Base-by-base conservation (phyloP, 37 sponge, comb jelly and placozoan genomes). In the Geodia barretti region DNA sequence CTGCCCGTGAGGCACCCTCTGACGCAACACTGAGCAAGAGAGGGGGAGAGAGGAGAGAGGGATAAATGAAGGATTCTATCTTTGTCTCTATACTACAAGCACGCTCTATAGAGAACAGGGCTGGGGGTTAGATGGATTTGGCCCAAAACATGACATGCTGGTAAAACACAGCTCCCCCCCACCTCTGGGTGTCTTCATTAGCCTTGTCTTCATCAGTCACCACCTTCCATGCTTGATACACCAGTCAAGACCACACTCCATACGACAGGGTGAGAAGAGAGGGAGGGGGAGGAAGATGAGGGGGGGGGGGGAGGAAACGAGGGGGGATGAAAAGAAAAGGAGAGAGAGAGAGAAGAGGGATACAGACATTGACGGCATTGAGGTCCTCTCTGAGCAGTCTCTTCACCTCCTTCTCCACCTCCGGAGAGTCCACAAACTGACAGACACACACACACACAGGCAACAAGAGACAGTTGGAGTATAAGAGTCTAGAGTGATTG, bases 341-440 rank as follows among this genome's bases (percentile, higher is more conserved):
- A 62, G 24, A 28, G 4, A 28, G 9, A 28, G 64, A 5, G 34
- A 3, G 3, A 41, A 67, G 3, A 34, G 71, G 88, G 88, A 88
- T 88, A 89, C 89, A 70, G 63, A 93, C 99, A 79, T 81, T 88
- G 62, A 93, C 86, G 17, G 99, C 99, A 68, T 68, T 62, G 25
- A 89, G 41, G 70, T 98, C 99, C 73, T 88, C 99, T 81, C 92
- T 87, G 1, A 98, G 77, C 36, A 98, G 78, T 29, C 99, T 68
- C 34, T 92, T 83, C 30, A 97, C 91, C 88, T 97, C 98, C 68
- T 91, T 92, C 84, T 97, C 98, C 11, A 95, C 84, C 64, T 97
- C 98, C 0, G 98, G 98, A 29, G 89, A 90, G 59, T 97, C 98
- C 21, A 97, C 90, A 54, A 87, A 80, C 91, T 90, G 40, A 40